Conservation (phyloP, 2,113 vertebrate genomes). For the Scomber scombrus region DNA sequence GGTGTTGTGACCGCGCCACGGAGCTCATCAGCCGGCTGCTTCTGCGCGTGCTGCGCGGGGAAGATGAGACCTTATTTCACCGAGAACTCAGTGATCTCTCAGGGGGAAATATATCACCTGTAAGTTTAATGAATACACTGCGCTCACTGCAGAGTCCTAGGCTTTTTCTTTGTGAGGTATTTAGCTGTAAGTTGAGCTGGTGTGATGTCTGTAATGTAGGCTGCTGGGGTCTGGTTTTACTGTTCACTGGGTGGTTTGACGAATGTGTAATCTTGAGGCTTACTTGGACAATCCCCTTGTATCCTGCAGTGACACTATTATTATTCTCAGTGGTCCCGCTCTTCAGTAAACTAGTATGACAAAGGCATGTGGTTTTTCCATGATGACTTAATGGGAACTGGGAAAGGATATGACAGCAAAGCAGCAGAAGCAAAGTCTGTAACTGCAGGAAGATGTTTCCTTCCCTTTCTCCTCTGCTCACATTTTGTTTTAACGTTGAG, state of each 20-base stretch:
- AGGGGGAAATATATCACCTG: constrained; percentile 71
- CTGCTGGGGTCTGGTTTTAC: background rate
- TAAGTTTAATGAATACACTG: constrained; percentile 55
- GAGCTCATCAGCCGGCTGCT: constrained; percentile 64
- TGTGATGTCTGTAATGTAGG: background rate
- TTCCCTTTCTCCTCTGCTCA: constrained; percentile 26
- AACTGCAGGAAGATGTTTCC: constrained; percentile 37
- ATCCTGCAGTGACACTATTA: background rate
- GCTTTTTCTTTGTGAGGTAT: background rate
- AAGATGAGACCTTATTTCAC: constrained; percentile 63
- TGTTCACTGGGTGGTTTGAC: background rate
- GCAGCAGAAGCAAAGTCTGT: constrained; percentile 3
- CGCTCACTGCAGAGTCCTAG: no score
- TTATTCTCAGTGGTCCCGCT: background rate
- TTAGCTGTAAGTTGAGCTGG: background rate
- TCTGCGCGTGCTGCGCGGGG: constrained; percentile 63
- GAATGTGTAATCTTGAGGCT: background rate
- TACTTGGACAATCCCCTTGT: background rate
- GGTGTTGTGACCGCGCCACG: constrained; percentile 70
- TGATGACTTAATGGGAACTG: constrained; percentile 39
- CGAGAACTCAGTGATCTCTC: constrained; percentile 69
- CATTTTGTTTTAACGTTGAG: background rate
- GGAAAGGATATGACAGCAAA: constrained; percentile 45
- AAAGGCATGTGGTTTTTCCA: constrained; percentile 41
- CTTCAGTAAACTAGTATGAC: background rate